Percentiles rank a stretch among this genome's conserved stretches.
Evolutionary conservation across 2,797 vertebrate species (phyloP).

Genomic region (Tamandua tetradactyla): DNA sequence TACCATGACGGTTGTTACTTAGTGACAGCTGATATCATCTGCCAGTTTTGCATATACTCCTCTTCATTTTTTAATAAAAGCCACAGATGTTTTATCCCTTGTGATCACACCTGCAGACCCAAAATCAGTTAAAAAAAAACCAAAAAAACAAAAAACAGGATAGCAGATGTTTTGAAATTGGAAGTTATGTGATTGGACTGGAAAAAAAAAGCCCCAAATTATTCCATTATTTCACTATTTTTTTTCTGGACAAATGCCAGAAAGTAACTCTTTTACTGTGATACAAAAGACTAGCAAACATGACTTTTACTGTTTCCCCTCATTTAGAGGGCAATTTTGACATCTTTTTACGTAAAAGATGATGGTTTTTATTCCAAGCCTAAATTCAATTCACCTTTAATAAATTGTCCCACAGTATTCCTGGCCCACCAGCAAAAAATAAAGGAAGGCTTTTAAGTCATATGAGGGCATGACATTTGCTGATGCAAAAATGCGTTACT

Average conservation of each 20-base stretch:
- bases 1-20: constrained; percentile 69
- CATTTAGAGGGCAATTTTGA: constrained; percentile 32
- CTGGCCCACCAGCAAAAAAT: constrained; percentile 51
- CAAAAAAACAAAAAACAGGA: constrained; percentile 38
- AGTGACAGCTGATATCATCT: constrained; percentile 80
- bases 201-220: not conserved
- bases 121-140: constrained; percentile 75
- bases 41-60: constrained; percentile 74
- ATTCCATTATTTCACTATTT: constrained; percentile 30
- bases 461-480: constrained; percentile 57
- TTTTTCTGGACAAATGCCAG: constrained; percentile 68
- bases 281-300: not conserved
- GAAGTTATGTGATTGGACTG: constrained; percentile 68
- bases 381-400: constrained; percentile 54
- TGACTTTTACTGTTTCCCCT: constrained; percentile 18
- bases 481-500: constrained; percentile 63
- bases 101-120: constrained; percentile 82
- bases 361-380: constrained; percentile 54
- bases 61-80: constrained; percentile 74
- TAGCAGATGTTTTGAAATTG: constrained; percentile 81
- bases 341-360: constrained; percentile 58
- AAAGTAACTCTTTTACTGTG: constrained; percentile 41
- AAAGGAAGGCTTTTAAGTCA: constrained; percentile 68
- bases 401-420: constrained; percentile 47
- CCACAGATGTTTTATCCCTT: constrained; percentile 82